Evolutionary conservation across 1,140 invertebrate genomes (phyloP), one percentile per base, ranked within the genome.

Genomic region (Pseudomyrmex dendroicus): DNA sequence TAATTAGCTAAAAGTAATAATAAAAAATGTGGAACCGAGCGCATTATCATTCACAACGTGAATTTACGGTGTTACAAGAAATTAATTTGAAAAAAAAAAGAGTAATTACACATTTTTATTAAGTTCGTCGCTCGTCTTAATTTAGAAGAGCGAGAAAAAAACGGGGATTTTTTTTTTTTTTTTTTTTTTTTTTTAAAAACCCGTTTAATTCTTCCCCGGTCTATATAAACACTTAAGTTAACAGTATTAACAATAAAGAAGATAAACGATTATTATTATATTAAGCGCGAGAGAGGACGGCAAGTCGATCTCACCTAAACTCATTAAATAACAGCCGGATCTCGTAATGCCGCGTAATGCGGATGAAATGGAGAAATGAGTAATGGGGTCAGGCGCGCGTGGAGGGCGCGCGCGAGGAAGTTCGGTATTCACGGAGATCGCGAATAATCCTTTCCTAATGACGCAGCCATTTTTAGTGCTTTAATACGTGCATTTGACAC

Each of bases 401-500:
- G 59, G 48, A 66, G 63, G 44, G 25, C 50, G 35, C 50, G 50
- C 50, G 25, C 63, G 56, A 61, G 56, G 63, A 85, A 86, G 67
- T 90, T 88, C 66, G 57, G 62, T 85, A 86, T 88, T 86, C 44
- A 80, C 82, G 73, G 64, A n/a, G 61, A 22, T 78, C 64, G 78
- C 83, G 35, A 35, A 86, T 91, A 90, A 91, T 91, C 90, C 89
- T 70, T 84, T 84, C 76, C 76, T 91, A 91, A 91, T 91, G 90
- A 91, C 87, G 76, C 83, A 54, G 74, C 84, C 68, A 84, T 88
- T 91, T 91, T 91, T 88, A 86, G 70, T 5, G 35, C 89, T 82
- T 85, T 89, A 90, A 89, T 87, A 89, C 80, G 82, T 56, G 35
- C 56, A 73, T 84, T 35, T 86, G 86, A 87, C 88, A 84, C 78